Evolutionary conservation across 2,888 invertebrate genomes (phyloP).

Genomic region (Ennomos erosarius): DNA sequence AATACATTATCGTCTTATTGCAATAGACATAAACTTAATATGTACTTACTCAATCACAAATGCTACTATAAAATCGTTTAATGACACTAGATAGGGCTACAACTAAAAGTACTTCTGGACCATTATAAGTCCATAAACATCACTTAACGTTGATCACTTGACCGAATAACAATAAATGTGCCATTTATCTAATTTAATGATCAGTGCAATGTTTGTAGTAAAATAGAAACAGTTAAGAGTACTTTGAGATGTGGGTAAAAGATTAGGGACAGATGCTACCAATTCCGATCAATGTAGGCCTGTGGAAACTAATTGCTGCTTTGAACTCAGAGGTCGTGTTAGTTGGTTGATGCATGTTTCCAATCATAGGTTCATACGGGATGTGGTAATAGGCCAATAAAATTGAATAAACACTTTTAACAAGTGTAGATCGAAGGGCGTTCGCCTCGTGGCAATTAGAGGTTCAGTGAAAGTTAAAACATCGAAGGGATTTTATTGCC

Average conservation of each 20-base stretch:
- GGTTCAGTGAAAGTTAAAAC: conserved; percentile 49
- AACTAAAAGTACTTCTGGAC: too few species aligned
- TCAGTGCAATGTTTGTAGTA: conserved; percentile 20
- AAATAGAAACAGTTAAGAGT: not conserved
- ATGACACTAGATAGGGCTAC: too few species aligned
- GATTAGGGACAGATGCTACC: conserved; percentile 47
- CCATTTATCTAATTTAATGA: conserved; percentile 32
- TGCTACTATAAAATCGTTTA: too few species aligned
- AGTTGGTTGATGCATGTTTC: conserved; percentile 42
- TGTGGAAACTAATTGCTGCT: conserved; percentile 35
- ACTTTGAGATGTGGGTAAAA: conserved; percentile 26
- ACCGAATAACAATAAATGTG: conserved; percentile 37
- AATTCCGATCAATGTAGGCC: conserved; percentile 43
- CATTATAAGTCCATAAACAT: conserved; percentile 27
- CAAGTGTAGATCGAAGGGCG: conserved; percentile 30
- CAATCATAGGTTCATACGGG: conserved; percentile 44
- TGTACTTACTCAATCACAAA: conserved; percentile 2
- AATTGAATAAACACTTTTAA: conserved; percentile 51
- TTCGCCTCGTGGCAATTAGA: conserved; percentile 43
- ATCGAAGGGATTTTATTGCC: conserved; percentile 37
- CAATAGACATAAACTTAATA: too few species aligned
- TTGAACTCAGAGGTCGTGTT: conserved; percentile 41
- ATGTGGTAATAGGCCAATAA: conserved; percentile 57
- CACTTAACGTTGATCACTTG: conserved; percentile 30
- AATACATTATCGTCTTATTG: too few species aligned